phyloP scores from a whole-genome alignment of 2,797 vertebrate species.

The Gobio occitaniae region DNA sequence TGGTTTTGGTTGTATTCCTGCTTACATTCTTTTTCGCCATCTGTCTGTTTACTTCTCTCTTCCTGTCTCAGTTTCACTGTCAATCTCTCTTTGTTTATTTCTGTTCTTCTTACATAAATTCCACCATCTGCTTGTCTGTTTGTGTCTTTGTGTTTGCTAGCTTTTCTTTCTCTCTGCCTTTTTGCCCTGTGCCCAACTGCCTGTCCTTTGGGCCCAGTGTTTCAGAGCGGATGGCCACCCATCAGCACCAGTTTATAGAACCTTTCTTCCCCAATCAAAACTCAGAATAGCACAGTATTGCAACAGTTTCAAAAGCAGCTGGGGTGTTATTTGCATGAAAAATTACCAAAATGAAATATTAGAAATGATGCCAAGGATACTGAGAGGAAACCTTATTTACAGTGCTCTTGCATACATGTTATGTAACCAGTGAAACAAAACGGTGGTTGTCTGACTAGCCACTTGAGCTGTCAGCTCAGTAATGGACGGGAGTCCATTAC shows the following conservation, averaged over 20 bases:
- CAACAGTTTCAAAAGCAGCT: constrained; percentile 66
- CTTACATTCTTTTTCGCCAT: constrained; percentile 49
- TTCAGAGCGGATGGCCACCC: constrained; percentile 31
- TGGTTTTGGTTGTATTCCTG: constrained; percentile 51
- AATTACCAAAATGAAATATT: constrained; percentile 64
- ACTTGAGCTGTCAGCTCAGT: neutral
- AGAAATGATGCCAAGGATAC: constrained; percentile 67
- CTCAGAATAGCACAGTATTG: constrained; percentile 68
- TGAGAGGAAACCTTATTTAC: constrained; percentile 54
- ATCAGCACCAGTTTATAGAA: constrained; percentile 57
- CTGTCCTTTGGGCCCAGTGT: neutral
- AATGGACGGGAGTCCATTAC: constrained; percentile 1
- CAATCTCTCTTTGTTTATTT: constrained; percentile 33
- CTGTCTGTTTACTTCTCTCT: constrained; percentile 46
- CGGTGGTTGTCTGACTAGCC: constrained; percentile 17
- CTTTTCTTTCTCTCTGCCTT: constrained; percentile 26
- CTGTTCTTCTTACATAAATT: constrained; percentile 37
- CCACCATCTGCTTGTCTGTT: constrained; percentile 28
- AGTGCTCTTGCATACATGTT: constrained; percentile 44
- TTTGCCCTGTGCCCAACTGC: neutral
- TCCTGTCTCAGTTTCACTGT: constrained; percentile 32
- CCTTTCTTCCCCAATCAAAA: constrained; percentile 65
- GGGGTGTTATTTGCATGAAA: constrained; percentile 71
- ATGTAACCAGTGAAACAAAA: constrained; percentile 54
- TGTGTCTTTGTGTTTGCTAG: constrained; percentile 17